Conservation (phyloP, 2,797 vertebrate genomes). For the Malurus leucopterus region DNA sequence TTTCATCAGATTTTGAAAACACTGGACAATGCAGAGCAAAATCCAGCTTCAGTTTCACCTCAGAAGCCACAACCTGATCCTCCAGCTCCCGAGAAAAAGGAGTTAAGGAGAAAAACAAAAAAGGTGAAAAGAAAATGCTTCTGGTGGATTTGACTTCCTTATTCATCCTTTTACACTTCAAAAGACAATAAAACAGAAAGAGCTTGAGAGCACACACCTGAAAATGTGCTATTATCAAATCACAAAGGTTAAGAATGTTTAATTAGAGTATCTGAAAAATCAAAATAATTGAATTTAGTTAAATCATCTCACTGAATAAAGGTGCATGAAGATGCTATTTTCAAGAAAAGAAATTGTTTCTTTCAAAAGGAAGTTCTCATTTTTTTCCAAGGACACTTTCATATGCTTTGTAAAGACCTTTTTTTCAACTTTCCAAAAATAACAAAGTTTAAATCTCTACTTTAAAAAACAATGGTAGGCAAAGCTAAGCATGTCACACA, state of each 20-base stretch:
- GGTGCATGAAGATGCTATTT: background rate
- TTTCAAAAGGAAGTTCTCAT: background rate
- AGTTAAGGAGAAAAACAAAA: slow-evolving; percentile 81
- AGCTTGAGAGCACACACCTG: background rate
- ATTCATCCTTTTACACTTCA: background rate
- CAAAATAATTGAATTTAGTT: background rate
- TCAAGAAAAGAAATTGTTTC: background rate
- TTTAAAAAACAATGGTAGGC: background rate
- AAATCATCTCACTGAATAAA: background rate
- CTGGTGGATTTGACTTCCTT: slow-evolving; percentile 89
- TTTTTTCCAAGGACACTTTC: slow-evolving; percentile 18
- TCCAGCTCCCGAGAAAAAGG: slow-evolving; percentile 67
- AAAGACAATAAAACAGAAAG: background rate
- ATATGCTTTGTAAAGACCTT: slow-evolving; percentile 25
- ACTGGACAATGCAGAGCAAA: slow-evolving; percentile 67
- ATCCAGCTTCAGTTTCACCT: slow-evolving; percentile 38
- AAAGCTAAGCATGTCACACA: background rate
- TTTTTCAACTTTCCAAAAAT: background rate
- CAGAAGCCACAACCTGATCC: slow-evolving; percentile 62
- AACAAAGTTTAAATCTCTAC: background rate
- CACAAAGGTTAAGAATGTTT: background rate
- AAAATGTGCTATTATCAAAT: background rate
- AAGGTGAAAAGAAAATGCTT: slow-evolving; percentile 95
- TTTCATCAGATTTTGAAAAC: slow-evolving; percentile 82
- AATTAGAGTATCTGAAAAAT: background rate